These are phyloP conservation scores for Antheraea yamamai DNA, from an alignment of 2,888 invertebrate species.

Conservation along the genomic window DNA sequence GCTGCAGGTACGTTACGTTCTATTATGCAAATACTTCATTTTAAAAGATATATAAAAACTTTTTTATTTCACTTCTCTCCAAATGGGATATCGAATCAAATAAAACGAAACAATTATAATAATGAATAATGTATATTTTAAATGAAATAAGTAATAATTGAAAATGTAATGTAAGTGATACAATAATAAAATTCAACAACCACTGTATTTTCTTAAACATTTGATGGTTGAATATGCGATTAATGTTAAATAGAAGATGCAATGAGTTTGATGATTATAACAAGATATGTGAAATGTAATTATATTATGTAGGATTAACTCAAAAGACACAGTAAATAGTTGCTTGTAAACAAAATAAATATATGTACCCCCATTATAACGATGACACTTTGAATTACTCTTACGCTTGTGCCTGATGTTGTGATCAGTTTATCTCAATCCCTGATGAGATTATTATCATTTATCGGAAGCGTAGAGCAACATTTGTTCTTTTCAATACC, in stretches of 20 bases:
- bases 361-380: background rate
- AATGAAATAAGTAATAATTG: conserved; percentile 34
- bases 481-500: conserved; percentile 49
- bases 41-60: too few species aligned
- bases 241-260: background rate
- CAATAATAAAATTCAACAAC: background rate
- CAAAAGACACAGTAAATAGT: conserved; percentile 1
- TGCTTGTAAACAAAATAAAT: background rate
- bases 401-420: background rate
- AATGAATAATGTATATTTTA: conserved; percentile 42
- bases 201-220: conserved; percentile 1
- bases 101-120: conserved; percentile 29
- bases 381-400: background rate
- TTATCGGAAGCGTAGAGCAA: conserved; percentile 43
- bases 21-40: too few species aligned
- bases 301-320: conserved; percentile 4
- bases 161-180: conserved; percentile 18
- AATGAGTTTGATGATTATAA: conserved; percentile 3
- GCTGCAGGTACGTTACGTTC: too few species aligned
- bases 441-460: conserved; percentile 24
- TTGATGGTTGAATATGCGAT: background rate
- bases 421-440: conserved; percentile 16
- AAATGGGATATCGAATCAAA: background rate
- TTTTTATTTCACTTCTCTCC: too few species aligned
- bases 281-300: background rate